Conservation (phyloP, 2,797 vertebrate species). For the Myotis vivesi region DNA sequence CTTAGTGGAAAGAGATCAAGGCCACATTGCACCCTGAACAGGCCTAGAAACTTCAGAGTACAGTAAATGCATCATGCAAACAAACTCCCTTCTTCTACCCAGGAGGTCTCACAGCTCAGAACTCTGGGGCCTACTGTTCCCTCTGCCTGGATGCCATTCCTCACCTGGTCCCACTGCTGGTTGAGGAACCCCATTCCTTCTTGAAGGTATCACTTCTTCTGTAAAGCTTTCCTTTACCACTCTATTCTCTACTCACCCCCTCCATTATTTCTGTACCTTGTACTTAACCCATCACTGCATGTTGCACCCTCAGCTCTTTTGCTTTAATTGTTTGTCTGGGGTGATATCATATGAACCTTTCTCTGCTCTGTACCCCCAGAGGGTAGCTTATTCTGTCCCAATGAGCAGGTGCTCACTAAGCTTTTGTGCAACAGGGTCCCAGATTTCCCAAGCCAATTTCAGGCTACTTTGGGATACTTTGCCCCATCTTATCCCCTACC, state of each 20-base stretch:
- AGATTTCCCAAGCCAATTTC: neutral
- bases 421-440: neutral
- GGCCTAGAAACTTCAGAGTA: neutral
- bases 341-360: neutral
- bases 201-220: neutral
- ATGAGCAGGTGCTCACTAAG: neutral
- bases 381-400: neutral
- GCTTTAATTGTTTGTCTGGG: neutral
- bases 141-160: neutral
- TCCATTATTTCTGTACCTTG: neutral
- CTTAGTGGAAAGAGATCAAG: slow-evolving; percentile 18
- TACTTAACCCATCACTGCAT: neutral
- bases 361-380: neutral
- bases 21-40: neutral
- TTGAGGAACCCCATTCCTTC: neutral
- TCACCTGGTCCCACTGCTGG: neutral
- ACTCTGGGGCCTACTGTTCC: neutral
- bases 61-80: neutral
- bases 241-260: neutral
- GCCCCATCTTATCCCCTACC: neutral
- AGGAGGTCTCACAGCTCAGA: neutral
- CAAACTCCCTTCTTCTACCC: neutral
- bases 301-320: neutral
- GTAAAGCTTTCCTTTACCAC: neutral
- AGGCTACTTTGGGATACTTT: neutral